A percentile compares a stretch with the other conserved stretches of the same genome.
These are phyloP conservation scores for Columba guinea DNA, from an alignment of 2,797 vertebrate genomes.

Conservation along the genomic window DNA sequence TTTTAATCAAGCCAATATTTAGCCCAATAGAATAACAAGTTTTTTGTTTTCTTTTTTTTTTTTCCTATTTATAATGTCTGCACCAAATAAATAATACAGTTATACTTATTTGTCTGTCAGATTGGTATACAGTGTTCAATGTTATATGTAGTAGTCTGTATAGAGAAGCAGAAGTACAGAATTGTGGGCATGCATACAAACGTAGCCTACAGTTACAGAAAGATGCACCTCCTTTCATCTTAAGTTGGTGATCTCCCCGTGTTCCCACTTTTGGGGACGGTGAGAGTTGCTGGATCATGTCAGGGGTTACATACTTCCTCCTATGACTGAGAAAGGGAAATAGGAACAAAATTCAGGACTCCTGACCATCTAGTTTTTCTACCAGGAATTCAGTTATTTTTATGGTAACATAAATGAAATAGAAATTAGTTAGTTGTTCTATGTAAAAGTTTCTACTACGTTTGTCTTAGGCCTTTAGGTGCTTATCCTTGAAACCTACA, in stretches of 20 bases:
- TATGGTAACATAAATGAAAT: not conserved
- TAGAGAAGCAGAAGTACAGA: not conserved
- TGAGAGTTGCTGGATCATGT: not conserved
- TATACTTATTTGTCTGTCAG: not conserved
- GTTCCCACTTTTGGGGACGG: not conserved
- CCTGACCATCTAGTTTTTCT: not conserved
- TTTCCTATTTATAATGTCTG: not conserved
- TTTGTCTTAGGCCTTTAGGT: constrained; percentile 25
- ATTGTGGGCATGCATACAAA: not conserved
- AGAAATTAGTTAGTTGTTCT: not conserved
- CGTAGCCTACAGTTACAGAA: not conserved
- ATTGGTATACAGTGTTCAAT: not conserved
- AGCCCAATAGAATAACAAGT: not conserved
- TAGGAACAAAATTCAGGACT: not conserved
- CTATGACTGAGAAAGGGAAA: not conserved
- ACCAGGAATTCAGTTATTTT: not conserved
- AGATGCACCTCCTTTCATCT: not conserved
- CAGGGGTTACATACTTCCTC: not conserved
- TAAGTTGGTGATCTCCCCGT: fast-evolving
- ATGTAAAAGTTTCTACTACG: not conserved
- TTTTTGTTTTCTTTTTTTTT: not conserved
- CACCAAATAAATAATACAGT: not conserved
- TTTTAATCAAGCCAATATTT: not conserved
- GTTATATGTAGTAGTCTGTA: not conserved
- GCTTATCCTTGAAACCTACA: constrained; percentile 51